phyloP scores from a whole-genome alignment of 2,888 invertebrate genomes.

The Trichopoda pennipes region DNA sequence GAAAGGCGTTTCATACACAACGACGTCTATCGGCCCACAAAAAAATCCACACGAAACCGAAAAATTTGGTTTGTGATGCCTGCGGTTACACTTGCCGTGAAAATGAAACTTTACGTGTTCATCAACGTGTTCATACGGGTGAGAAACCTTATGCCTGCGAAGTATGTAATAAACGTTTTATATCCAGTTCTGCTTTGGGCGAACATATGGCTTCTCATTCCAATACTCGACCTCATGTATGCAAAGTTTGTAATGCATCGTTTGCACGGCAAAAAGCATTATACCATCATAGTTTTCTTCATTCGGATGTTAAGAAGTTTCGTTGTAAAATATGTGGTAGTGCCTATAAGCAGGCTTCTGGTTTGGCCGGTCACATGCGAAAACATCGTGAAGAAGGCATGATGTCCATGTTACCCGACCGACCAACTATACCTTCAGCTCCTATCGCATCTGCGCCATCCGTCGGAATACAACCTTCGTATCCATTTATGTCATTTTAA shows the following conservation, averaged over 20 bases:
- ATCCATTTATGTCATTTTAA: conserved; percentile 63
- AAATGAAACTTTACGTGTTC: conserved; percentile 75
- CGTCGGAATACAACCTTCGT: conserved; percentile 44
- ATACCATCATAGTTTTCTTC: conserved; percentile 74
- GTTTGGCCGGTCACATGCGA: conserved; percentile 75
- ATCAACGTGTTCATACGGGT: conserved; percentile 76
- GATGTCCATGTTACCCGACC: conserved; percentile 65
- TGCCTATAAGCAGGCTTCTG: conserved; percentile 75
- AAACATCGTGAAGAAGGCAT: conserved; percentile 69
- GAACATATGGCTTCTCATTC: conserved; percentile 71
- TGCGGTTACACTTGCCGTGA: conserved; percentile 68
- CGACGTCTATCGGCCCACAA: conserved; percentile 74
- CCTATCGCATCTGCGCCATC: conserved; percentile 13
- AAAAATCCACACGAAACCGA: conserved; percentile 73
- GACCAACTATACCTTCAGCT: conserved; percentile 8
- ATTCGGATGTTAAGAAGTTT: conserved; percentile 74
- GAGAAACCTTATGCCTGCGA: conserved; percentile 74
- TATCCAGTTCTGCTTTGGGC: conserved; percentile 67
- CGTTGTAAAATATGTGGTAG: conserved; percentile 74
- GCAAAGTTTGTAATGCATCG: conserved; percentile 72
- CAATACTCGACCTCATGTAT: conserved; percentile 71
- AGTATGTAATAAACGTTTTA: conserved; percentile 69
- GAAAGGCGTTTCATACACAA: conserved; percentile 74
- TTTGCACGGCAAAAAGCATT: conserved; percentile 74
- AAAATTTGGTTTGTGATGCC: conserved; percentile 51